Evolutionary conservation across 2,797 vertebrate genomes (phyloP), one percentile per base, ranked within the genome.

Genomic region (Mormyrus hasselquistii): DNA sequence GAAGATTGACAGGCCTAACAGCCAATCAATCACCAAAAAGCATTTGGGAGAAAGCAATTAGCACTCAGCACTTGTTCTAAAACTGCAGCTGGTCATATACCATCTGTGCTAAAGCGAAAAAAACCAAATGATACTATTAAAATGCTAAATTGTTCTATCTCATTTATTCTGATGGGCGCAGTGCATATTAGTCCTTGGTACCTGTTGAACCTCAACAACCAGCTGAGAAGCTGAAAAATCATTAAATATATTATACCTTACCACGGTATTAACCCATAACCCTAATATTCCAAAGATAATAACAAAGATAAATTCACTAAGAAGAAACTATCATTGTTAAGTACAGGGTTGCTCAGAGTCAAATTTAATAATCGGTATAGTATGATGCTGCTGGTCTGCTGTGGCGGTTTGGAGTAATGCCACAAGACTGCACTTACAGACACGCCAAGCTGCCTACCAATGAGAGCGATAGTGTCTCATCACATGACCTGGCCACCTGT

Each of bases 41-140:
- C 29, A 65, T 44, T 82, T 14, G 4, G 44, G 19, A 76, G 52
- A 84, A 87, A 89, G 86, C 89, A 89, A 89, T 89, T 89, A 88
- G 79, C 76, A 65, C 29, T 50, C 6, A 50, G 62, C 50, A 49
- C 88, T 82, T 85, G 22, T 83, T 79, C 49, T 59, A 87, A 87
- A 57, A 50, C 88, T 49, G 5, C 57, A 47, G 79, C 76, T 59
- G 79, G 88, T 88, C 19, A 44, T 34, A 41, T 65, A 44, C 79
- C 88, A 89, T 41, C 4, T 59, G 10, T 8, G 29, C n/a, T 62
- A 38, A 50, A 55, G 41, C 22, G 41, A 85, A 89, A 84, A 59
- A 34, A 7, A 19, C 69, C 12, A 87, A 89, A 57, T 34, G 7
- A 25, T 25, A 89, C 69, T 53, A 50, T 79, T 88, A 53, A 69